These are phyloP conservation scores for Glyphotaelius pellucidus DNA, from an alignment of 2,888 invertebrate species.

Conservation along the genomic window DNA sequence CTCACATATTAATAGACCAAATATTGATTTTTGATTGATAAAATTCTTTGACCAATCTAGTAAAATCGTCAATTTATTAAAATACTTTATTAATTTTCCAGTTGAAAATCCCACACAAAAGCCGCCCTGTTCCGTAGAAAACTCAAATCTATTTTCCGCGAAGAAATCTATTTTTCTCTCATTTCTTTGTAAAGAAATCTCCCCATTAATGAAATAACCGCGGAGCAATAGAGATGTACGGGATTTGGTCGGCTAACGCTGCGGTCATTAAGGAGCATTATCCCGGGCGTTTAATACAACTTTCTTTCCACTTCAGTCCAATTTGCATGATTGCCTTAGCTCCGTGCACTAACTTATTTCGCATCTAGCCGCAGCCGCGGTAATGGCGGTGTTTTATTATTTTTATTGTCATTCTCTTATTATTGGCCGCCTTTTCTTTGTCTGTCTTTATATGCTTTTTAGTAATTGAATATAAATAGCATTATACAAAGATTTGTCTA, in stretches of 20 bases:
- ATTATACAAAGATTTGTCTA: neutral
- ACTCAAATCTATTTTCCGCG: neutral
- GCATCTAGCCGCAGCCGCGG: neutral
- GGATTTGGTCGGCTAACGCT: constrained; percentile 64
- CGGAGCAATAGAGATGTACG: constrained; percentile 53
- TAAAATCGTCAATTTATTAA: neutral
- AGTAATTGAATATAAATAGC: neutral
- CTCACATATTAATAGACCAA: too few relatives aligned
- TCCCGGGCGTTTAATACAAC: constrained; percentile 76
- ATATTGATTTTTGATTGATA: too few relatives aligned
- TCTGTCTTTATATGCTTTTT: constrained; percentile 10
- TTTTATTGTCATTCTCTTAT: constrained; percentile 43
- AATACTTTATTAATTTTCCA: neutral
- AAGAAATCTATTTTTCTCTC: neutral
- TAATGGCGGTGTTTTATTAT: constrained; percentile 28
- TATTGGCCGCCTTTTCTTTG: constrained; percentile 8
- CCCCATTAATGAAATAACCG: constrained; percentile 56
- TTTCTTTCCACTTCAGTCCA: constrained; percentile 72
- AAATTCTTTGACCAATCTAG: neutral
- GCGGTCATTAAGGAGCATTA: constrained; percentile 79
- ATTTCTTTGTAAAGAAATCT: constrained; percentile 43
- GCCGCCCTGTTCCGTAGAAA: neutral
- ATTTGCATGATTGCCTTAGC: constrained; percentile 80
- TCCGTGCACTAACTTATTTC: constrained; percentile 65
- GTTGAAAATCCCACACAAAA: neutral